A percentile compares a stretch with the other conserved stretches of the same genome.
Evolutionary conservation across 2,113 vertebrate species (phyloP).

Genomic region (Platanista minor): DNA sequence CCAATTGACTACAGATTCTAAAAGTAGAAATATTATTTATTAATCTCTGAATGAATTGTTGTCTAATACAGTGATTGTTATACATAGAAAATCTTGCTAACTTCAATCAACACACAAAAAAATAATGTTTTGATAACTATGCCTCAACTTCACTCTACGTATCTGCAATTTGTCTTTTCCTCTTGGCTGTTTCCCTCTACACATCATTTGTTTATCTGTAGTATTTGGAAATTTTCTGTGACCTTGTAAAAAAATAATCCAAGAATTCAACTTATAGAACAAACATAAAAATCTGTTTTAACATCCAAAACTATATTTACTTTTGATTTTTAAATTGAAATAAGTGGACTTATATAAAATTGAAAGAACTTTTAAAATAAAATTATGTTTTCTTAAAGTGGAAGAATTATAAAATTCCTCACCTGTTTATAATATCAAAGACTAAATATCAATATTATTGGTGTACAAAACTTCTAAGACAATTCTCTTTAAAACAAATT

Average conservation of each 20-base stretch:
- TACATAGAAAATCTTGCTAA: not conserved
- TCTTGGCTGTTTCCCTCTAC: not conserved
- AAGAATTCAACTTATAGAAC: not conserved
- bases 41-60: not conserved
- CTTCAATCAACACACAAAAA: not conserved
- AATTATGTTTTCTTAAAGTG: not conserved
- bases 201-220: not conserved
- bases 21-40: not conserved
- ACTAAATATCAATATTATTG: not conserved
- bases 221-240: not conserved
- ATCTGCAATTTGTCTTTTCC: not conserved
- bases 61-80: not conserved
- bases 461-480: not conserved
- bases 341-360: not conserved
- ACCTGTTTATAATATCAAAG: not conserved
- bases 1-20: not conserved
- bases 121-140: not conserved
- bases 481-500: not conserved
- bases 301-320: not conserved
- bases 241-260: not conserved
- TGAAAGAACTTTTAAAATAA: not conserved
- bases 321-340: not conserved
- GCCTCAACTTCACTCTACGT: not conserved
- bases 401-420: not conserved
- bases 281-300: not conserved